Conservation (phyloP, 2,888 invertebrate species). For the Macrophya annulata region DNA sequence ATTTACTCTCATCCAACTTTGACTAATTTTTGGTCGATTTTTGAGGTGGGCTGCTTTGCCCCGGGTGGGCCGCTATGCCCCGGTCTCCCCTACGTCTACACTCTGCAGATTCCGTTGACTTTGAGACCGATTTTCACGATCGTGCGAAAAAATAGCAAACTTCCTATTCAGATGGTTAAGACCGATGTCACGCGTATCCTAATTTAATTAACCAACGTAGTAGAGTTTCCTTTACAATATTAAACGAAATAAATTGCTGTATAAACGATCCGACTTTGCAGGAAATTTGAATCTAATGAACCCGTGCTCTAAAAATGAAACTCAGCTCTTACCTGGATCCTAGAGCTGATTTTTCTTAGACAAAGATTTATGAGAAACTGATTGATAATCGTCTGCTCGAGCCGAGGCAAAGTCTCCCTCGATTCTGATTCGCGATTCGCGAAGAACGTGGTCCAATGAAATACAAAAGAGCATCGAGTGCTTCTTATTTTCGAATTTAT, state of each 20-base stretch:
- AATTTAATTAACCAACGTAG: not conserved
- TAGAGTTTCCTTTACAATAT: not conserved
- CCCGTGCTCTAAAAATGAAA: not conserved
- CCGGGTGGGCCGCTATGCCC: too few relatives aligned
- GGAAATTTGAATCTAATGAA: not conserved
- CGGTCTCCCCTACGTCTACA: too few relatives aligned
- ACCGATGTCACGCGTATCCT: not conserved
- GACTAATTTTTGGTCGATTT: too few relatives aligned
- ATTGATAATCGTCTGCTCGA: not conserved
- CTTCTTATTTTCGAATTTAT: constrained; percentile 67
- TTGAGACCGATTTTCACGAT: too few relatives aligned
- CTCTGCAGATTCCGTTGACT: too few relatives aligned
- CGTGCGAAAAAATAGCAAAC: too few relatives aligned
- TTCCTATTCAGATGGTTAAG: too few relatives aligned
- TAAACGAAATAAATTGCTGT: too few relatives aligned
- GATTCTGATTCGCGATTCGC: constrained; percentile 58
- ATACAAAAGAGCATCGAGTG: constrained; percentile 58
- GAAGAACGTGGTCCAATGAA: constrained; percentile 59
- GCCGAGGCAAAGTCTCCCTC: not conserved
- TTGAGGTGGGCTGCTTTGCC: too few relatives aligned
- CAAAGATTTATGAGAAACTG: not conserved
- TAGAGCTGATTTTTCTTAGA: constrained; percentile 3
- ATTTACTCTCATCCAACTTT: too few relatives aligned
- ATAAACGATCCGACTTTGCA: not conserved
- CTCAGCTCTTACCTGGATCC: not conserved